Evolutionary conservation across 2,888 invertebrate species (phyloP).

Genomic region (Sphaeridia pumilis): DNA sequence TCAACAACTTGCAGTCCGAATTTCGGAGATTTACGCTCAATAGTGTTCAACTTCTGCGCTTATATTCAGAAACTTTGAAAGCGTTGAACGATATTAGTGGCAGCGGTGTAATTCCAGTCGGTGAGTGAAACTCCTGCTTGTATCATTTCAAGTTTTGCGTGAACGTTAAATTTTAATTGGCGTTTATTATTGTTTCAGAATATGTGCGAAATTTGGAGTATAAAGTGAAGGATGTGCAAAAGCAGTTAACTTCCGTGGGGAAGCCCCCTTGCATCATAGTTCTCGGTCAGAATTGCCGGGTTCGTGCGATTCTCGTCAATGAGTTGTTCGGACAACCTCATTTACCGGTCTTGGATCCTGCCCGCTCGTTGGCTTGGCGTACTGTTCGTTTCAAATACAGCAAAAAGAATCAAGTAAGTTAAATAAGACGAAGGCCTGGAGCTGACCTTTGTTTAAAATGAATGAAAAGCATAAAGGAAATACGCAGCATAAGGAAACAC

Average conservation of each 20-base stretch:
- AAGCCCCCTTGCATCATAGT: slow-evolving; percentile 58
- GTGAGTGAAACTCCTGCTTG: slow-evolving; percentile 11
- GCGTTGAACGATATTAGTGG: slow-evolving; percentile 34
- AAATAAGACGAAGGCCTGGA: not conserved
- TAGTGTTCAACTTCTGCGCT: slow-evolving; percentile 26
- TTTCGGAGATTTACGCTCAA: slow-evolving; percentile 34
- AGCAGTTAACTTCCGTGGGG: slow-evolving; percentile 37
- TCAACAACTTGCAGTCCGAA: slow-evolving; percentile 25
- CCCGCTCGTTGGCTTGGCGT: slow-evolving; percentile 31
- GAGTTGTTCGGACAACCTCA: slow-evolving; percentile 54
- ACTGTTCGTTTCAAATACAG: slow-evolving; percentile 36
- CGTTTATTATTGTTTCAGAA: slow-evolving; percentile 17
- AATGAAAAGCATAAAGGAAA: not conserved
- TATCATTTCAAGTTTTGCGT: too few species aligned
- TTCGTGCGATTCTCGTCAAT: slow-evolving; percentile 60
- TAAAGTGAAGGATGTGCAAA: slow-evolving; percentile 32
- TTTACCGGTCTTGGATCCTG: slow-evolving; percentile 46
- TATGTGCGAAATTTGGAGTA: slow-evolving; percentile 29
- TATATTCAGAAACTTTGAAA: slow-evolving; percentile 34
- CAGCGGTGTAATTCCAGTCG: slow-evolving; percentile 32
- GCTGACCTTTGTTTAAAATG: not conserved
- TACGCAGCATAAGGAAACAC: too few species aligned
- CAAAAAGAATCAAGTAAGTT: slow-evolving; percentile 24
- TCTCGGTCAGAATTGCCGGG: slow-evolving; percentile 57
- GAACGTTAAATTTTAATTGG: not conserved